phyloP scores from a whole-genome alignment of 2,888 invertebrate genomes.

The Drosophila vallismaia region DNA sequence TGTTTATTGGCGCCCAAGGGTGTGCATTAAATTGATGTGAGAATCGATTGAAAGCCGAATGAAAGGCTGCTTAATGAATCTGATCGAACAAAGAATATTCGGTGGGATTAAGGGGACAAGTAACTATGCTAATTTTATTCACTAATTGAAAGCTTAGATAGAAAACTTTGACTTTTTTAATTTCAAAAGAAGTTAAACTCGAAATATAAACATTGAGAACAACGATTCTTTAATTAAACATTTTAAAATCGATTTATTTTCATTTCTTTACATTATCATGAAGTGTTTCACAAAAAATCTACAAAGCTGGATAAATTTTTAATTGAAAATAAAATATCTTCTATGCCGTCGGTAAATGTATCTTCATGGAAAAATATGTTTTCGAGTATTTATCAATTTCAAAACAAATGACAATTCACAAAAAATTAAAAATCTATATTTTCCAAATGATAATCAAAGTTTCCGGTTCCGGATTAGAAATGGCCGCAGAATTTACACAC shows the following conservation, averaged over 20 bases:
- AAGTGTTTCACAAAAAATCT: too few relatives aligned
- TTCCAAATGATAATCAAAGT: too few relatives aligned
- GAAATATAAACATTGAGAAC: not conserved
- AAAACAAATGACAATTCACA: not conserved
- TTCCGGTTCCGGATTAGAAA: slow-evolving; percentile 78
- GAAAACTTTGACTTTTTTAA: not conserved
- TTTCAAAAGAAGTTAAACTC: not conserved
- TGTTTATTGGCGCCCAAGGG: slow-evolving; percentile 28
- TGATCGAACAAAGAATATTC: slow-evolving; percentile 24
- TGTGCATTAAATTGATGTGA: slow-evolving; percentile 43
- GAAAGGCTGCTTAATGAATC: slow-evolving; percentile 51
- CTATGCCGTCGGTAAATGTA: not conserved
- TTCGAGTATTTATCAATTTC: not conserved
- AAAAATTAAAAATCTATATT: slow-evolving; percentile 4
- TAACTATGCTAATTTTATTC: slow-evolving; percentile 6
- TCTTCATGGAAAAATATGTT: not conserved
- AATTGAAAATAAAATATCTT: not conserved
- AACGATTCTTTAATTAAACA: not conserved
- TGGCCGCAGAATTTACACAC: slow-evolving; percentile 79
- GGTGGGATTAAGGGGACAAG: slow-evolving; percentile 1
- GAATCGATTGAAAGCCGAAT: slow-evolving; percentile 41
- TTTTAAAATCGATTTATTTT: not conserved
- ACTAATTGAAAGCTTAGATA: not conserved
- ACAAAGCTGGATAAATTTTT: too few relatives aligned
- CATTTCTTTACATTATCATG: not conserved